Conservation (phyloP, 2,113 vertebrate genomes). For the Hystrix cristata region DNA sequence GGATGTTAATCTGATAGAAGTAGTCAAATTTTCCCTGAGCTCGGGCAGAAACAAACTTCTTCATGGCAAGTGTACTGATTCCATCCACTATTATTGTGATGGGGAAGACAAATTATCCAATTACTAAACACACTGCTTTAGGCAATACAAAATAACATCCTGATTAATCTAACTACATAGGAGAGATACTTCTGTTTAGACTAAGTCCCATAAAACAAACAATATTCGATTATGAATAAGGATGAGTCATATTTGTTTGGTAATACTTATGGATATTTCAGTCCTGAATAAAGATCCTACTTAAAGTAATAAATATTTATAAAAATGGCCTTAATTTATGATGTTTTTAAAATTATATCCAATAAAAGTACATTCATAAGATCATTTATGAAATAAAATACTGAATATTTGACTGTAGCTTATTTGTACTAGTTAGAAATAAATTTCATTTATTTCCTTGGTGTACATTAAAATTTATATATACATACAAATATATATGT, state of each 20-base stretch:
- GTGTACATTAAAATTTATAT: background rate
- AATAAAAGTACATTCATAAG: slow-evolving; percentile 27
- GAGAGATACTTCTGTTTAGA: slow-evolving; percentile 75
- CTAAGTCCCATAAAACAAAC: slow-evolving; percentile 77
- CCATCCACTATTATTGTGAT: slow-evolving; percentile 80
- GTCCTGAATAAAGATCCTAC: slow-evolving; percentile 34
- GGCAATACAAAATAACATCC: slow-evolving; percentile 83
- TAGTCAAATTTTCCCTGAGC: slow-evolving; percentile 75
- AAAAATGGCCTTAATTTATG: slow-evolving; percentile 3
- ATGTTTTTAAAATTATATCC: slow-evolving; percentile 32
- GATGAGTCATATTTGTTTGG: slow-evolving; percentile 76
- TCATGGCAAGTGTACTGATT: slow-evolving; percentile 81
- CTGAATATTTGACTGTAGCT: background rate
- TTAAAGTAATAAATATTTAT: slow-evolving; percentile 61
- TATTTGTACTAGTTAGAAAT: slow-evolving; percentile 19
- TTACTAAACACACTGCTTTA: slow-evolving; percentile 83
- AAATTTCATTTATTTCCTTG: background rate
- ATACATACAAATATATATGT: background rate
- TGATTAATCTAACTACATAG: slow-evolving; percentile 84
- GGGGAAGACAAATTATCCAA: slow-evolving; percentile 88
- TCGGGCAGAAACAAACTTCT: slow-evolving; percentile 80
- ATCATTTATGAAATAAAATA: background rate
- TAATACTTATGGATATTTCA: slow-evolving; percentile 41
- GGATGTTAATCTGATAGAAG: slow-evolving; percentile 76
- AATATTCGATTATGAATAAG: slow-evolving; percentile 64